Conservation (phyloP, 2,888 invertebrate species). For the Eucera pruinosa region DNA sequence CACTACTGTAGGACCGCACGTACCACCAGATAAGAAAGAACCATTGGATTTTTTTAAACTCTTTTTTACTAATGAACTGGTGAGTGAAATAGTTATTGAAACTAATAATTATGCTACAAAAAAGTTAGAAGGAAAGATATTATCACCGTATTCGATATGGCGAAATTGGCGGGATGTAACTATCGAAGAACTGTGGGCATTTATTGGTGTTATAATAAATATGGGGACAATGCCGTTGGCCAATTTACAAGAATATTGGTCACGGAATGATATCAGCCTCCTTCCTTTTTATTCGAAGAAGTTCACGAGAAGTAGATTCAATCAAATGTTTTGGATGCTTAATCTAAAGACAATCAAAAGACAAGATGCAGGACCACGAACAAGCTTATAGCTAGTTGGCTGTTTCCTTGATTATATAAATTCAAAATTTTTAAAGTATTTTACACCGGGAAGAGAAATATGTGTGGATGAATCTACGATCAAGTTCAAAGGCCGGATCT, state of each 20-base stretch:
- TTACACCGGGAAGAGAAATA: no score
- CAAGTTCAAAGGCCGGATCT: conserved; percentile 12
- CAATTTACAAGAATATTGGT: conserved; percentile 1
- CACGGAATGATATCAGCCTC: not conserved
- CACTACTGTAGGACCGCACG: no score
- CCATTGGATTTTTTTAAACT: conserved; percentile 9
- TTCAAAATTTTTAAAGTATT: no score
- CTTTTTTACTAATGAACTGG: not conserved
- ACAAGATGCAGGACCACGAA: not conserved
- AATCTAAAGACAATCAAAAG: not conserved
- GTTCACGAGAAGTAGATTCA: conserved; percentile 2
- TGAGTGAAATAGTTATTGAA: not conserved
- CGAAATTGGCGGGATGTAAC: conserved; percentile 1
- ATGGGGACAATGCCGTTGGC: not conserved
- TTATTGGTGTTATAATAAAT: conserved; percentile 16
- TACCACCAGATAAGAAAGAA: no score
- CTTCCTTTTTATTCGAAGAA: conserved; percentile 8
- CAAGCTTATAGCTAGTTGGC: not conserved
- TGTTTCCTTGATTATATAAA: conserved; percentile 1
- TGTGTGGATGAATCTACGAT: not conserved
- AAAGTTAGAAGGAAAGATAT: not conserved
- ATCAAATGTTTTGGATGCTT: not conserved
- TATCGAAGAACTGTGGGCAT: not conserved
- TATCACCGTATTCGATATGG: not conserved
- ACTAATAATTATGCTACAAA: not conserved